These are phyloP conservation scores for Hypena proboscidalis DNA, from an alignment of 2,888 invertebrate species.

Conservation along the genomic window DNA sequence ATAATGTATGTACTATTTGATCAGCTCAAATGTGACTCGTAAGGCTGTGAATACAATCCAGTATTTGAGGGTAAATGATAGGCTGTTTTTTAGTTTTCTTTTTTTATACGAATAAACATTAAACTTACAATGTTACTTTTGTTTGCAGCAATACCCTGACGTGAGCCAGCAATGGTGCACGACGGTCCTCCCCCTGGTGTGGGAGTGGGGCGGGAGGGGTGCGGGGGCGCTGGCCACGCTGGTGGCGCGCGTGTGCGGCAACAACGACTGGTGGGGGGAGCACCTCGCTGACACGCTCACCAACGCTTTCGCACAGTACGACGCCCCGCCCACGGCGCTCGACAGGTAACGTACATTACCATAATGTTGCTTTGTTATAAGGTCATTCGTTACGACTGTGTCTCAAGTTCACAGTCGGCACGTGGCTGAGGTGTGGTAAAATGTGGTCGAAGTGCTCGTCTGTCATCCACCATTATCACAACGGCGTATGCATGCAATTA, in stretches of 20 bases:
- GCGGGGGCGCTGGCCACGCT: constrained; percentile 92
- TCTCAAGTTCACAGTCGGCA: too few relatives aligned
- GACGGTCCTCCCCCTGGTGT: constrained; percentile 85
- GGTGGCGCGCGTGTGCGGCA: constrained; percentile 90
- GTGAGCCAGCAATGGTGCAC: constrained; percentile 65
- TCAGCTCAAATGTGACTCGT: too few relatives aligned
- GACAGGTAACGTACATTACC: constrained; percentile 87
- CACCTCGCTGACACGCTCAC: constrained; percentile 94
- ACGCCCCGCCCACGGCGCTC: constrained; percentile 92
- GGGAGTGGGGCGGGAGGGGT: constrained; percentile 90
- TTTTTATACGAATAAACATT: too few relatives aligned
- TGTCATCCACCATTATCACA: too few relatives aligned
- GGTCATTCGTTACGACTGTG: too few relatives aligned
- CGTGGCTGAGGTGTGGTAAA: too few relatives aligned
- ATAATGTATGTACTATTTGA: too few relatives aligned
- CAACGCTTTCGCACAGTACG: constrained; percentile 91
- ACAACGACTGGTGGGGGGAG: constrained; percentile 95
- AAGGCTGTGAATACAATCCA: too few relatives aligned
- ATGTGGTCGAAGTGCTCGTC: too few relatives aligned
- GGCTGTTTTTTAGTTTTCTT: too few relatives aligned
- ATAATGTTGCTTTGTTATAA: not conserved
- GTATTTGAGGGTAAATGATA: too few relatives aligned
- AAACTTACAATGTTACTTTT: not conserved
- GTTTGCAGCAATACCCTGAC: constrained; percentile 54
- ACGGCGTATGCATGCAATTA: too few relatives aligned